phyloP scores from a whole-genome alignment of 92 coral and sea anemone species.

The Chrysogorgia sp. region DNA sequence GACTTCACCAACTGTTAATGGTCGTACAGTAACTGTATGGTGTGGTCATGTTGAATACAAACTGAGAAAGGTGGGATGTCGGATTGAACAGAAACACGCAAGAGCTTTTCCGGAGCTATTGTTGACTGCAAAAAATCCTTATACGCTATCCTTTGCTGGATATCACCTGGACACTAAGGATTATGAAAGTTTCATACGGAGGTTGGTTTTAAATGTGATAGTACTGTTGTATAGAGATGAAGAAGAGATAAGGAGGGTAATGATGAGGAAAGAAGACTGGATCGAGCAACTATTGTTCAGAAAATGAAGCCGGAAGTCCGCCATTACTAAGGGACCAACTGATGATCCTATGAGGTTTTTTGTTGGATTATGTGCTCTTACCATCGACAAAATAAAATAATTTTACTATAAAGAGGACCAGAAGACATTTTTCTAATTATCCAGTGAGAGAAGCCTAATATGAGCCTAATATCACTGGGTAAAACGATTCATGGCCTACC shows the following conservation, averaged over 20 bases:
- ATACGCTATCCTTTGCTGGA: constrained; percentile 18
- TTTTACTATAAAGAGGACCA: no score
- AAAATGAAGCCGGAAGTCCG: no score
- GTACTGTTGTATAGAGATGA: background rate
- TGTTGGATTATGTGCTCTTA: no score
- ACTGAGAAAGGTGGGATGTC: constrained; percentile 39
- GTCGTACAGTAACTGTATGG: constrained; percentile 8
- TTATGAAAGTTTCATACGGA: constrained; percentile 27
- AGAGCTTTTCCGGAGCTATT: constrained; percentile 22
- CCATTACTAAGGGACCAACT: no score
- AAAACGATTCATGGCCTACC: no score
- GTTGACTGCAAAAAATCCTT: constrained; percentile 20
- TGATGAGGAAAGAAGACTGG: no score
- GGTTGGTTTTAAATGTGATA: constrained; percentile 4
- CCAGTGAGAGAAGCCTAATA: no score
- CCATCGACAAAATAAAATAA: no score
- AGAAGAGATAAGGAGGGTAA: background rate
- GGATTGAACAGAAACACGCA: constrained; percentile 2
- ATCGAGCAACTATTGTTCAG: no score
- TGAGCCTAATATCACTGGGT: no score
- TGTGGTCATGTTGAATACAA: constrained; percentile 4
- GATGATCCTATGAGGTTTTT: no score
- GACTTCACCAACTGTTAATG: background rate
- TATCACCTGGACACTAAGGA: constrained; percentile 12
- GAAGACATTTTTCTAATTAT: no score